Conservation (phyloP, 2,797 vertebrate genomes). For the Tenualosa thibaudeaui region DNA sequence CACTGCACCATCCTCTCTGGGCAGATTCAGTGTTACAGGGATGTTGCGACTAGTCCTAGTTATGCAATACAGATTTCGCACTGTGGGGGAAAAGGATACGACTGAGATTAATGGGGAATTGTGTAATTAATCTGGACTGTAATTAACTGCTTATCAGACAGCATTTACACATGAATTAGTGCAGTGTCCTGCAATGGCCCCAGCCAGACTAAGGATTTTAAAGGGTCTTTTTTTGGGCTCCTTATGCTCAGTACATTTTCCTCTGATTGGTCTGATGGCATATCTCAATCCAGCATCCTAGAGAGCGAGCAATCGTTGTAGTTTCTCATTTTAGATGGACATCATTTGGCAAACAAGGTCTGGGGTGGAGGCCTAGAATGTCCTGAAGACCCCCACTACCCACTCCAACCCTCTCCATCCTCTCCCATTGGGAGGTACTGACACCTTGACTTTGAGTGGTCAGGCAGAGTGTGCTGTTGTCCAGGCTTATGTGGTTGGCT, state of each 20-base stretch:
- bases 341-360: background rate
- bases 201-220: background rate
- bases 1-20: background rate
- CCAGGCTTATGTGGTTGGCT: background rate
- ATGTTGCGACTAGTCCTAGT: background rate
- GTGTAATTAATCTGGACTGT: background rate
- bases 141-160: conserved; percentile 1
- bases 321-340: background rate
- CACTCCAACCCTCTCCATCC: background rate
- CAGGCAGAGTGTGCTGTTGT: background rate
- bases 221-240: background rate
- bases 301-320: background rate
- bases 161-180: background rate
- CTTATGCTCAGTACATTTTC: background rate
- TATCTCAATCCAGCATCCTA: background rate
- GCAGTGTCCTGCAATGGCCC: background rate
- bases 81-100: background rate
- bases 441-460: background rate
- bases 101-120: background rate
- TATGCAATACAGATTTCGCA: background rate
- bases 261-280: background rate
- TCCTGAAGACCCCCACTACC: background rate
- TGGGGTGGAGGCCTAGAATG: background rate
- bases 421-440: background rate
- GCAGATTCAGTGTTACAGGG: background rate